Percentiles rank a stretch among this genome's conserved stretches.
Evolutionary conservation across 2,113 vertebrate species (phyloP).

Genomic region (Hippoglossus stenolepis): DNA sequence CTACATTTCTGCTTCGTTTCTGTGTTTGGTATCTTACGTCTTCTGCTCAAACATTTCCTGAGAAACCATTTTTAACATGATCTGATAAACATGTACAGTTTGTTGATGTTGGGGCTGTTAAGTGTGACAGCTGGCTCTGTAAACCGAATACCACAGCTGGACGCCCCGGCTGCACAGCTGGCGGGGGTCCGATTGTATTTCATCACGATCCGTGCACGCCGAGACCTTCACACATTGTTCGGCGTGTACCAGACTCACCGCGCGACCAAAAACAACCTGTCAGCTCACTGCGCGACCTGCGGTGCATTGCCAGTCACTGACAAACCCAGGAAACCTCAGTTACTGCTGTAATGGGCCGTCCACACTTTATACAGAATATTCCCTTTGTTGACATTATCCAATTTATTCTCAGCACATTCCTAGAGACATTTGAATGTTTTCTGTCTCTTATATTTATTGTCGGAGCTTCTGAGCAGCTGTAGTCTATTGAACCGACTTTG

Average conservation of each 20-base stretch:
- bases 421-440: not conserved
- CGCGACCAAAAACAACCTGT: constrained; percentile 11
- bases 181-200: constrained; percentile 13
- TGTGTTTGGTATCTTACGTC: not conserved
- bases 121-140: constrained; percentile 23
- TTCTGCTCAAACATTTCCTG: not conserved
- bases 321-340: not conserved
- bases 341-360: not conserved
- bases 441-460: not conserved
- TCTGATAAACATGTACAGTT: not conserved
- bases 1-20: not conserved
- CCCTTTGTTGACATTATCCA: not conserved
- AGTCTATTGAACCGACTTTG: not conserved
- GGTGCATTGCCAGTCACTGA: not conserved
- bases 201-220: constrained; percentile 6
- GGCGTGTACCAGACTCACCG: not conserved
- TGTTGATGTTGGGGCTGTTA: not conserved
- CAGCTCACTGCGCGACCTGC: constrained; percentile 4
- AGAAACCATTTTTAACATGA: not conserved
- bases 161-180: constrained; percentile 38
- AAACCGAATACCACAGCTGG: constrained; percentile 44
- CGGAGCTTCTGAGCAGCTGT: not conserved
- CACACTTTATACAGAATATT: not conserved
- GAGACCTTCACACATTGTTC: not conserved
- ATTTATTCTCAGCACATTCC: constrained; percentile 4